These are phyloP conservation scores for Megalonaias nervosa DNA, from an alignment of 1,140 invertebrate genomes.

Conservation along the genomic window DNA sequence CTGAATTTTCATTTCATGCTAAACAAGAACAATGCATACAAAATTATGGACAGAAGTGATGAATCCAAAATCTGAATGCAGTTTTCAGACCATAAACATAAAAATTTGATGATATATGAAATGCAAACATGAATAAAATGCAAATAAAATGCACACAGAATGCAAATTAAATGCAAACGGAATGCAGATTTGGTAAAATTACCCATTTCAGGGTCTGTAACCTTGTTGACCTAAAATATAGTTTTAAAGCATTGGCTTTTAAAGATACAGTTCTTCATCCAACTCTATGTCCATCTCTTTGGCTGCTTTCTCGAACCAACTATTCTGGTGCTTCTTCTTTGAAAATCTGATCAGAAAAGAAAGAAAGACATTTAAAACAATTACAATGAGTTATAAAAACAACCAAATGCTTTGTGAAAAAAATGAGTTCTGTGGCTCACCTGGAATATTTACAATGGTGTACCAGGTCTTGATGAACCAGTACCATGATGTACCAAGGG, in stretches of 20 bases:
- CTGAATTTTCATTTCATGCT: no score
- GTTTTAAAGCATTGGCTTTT: constrained; percentile 41
- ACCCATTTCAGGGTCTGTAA: background rate
- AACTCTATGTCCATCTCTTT: constrained; percentile 91
- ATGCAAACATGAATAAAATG: background rate
- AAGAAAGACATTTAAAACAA: background rate
- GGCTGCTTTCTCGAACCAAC: constrained; percentile 88
- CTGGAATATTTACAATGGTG: background rate
- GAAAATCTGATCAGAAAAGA: constrained; percentile 67
- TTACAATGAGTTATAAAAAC: background rate
- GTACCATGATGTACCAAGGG: no score
- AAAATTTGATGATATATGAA: no score
- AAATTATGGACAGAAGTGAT: no score
- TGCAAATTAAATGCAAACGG: background rate
- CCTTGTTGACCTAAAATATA: background rate
- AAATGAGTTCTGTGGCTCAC: background rate
- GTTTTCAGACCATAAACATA: no score
- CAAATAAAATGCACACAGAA: background rate
- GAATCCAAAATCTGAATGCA: no score
- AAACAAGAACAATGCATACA: no score
- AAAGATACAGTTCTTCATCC: constrained; percentile 82
- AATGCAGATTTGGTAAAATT: background rate
- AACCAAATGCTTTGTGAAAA: background rate
- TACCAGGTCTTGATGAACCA: background rate
- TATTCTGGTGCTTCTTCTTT: constrained; percentile 79